Base-by-base conservation (phyloP, 2,888 invertebrate genomes). In the Agonopterix subpropinquella region DNA sequence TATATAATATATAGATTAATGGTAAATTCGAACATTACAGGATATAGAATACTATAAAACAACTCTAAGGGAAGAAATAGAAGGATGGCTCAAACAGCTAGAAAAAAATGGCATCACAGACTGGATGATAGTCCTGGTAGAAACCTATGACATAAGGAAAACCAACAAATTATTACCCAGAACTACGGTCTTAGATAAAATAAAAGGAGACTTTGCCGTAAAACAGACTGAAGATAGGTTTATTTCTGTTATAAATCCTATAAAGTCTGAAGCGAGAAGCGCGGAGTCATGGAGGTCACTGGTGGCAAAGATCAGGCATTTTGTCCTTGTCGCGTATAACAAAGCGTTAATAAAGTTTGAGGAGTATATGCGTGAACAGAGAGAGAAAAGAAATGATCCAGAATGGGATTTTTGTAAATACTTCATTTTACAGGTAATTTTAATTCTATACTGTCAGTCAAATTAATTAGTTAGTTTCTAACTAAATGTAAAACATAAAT, bases 361-460 rank as follows among this genome's bases (percentile, higher is more conserved):
- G 78, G 97, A 98, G 69, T 91, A 95, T 58, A 95, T 98, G 87
- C 89, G 98, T 59, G 94, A 94, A 51, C 95, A 96, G 67, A 90
- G 98, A 52, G 98, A 98, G 75, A 93, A 93, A 67, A 89, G 98
- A 49, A 98, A 96, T 79, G 95, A 97, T 68, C 90, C 92, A 0
- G 95, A 94, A 35, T 98, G 98, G 98, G 95, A 95, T 78, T 98
- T 98, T 87, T 95, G 95, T 77, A 93, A 94, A 76, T 98, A 98
- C 86, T 98, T 98, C 88, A 91, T 96, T 61, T 90, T 98, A 60
- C 96, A 96, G 91, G 95, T 94, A 82, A 72, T 58, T 57, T 18
- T 18, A 18, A 4, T 18, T 18, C 4, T 28, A 7, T 7, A 28
- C 8, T 43, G 36, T 47, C 36, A 18, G 28, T 18, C 18, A 18